Evolutionary conservation across 2,888 invertebrate species (phyloP), one percentile per base, ranked within the genome.

Genomic region (Margaritifera margaritifera): DNA sequence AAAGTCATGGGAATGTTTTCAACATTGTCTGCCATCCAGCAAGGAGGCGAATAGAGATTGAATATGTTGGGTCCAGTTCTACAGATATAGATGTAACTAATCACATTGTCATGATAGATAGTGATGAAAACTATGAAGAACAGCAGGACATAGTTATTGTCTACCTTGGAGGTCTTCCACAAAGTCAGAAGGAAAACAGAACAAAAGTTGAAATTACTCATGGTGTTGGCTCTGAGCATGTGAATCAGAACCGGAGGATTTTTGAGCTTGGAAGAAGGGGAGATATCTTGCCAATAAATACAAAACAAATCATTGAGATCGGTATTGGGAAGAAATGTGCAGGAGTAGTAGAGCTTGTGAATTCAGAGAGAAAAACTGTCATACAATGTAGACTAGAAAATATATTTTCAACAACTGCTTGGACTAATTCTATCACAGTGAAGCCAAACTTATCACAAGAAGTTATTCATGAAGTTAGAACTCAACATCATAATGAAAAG

Each of bases 281-380:
- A 22, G 68, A 69, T n/a, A 64, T 63, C 25, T 63, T 55, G 18
- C 66, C 42, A 31, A 42, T 54, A n/a, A 53, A 65, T 50, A 71
- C 67, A 27, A 69, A 72, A 62, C 76, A 77, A 52, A 62, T 77
- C 4, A 63, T 74, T 22, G 62, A 70, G 58, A 50, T 77, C n/a
- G 73, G 76, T 52, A 18, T 74, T 5, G 68, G 64, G 42, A 31
- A 58, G 20, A 55, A 56, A 6, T 77, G 76, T 68, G 52, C 25
- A 22, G 76, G 76, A 22, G 52, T 67, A 22, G 55, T 77, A 24
- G 54, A 56, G 18, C 54, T 73, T 22, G 51, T 57, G 19, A 27
- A 64, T 50, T 52, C 51, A 55, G 59, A 61, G 50, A 66, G 58
- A n/a, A 61, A 62, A 55, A 64, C 68, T 31, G 62, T 66, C 6